Evolutionary conservation across 2,113 vertebrate species (phyloP).

Genomic region (Oenanthe oenanthe): DNA sequence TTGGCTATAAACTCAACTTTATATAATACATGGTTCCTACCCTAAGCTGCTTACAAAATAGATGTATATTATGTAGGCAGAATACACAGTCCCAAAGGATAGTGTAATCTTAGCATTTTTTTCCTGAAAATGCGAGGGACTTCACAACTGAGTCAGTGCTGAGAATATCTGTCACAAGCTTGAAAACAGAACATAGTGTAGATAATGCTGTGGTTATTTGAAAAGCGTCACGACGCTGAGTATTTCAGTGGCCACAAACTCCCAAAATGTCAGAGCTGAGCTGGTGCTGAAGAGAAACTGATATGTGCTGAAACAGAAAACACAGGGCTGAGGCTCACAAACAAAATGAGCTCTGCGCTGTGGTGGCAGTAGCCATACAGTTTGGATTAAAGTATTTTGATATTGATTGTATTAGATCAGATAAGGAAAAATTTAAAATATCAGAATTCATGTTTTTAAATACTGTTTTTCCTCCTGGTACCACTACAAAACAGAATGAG

Average conservation of each 20-base stretch:
- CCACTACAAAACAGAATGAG: neutral
- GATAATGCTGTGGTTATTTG: neutral
- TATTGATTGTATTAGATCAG: neutral
- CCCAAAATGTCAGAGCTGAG: neutral
- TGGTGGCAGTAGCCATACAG: neutral
- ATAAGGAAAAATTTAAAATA: neutral
- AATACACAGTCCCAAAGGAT: neutral
- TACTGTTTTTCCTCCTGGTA: neutral
- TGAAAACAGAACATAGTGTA: neutral
- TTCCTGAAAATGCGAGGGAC: neutral
- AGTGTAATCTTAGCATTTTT: neutral
- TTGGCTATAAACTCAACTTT: neutral
- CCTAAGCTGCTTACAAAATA: conserved; percentile 22
- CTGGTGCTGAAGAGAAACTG: neutral
- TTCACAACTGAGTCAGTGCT: neutral
- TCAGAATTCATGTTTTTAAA: neutral
- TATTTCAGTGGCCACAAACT: neutral
- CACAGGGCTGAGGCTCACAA: neutral
- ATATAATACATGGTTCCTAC: neutral
- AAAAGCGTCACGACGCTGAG: neutral
- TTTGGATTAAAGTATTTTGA: conserved; percentile 23
- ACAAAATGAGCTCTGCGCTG: neutral
- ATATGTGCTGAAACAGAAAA: neutral
- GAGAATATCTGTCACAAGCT: neutral
- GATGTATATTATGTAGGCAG: neutral